Evolutionary conservation across 1,140 invertebrate species (phyloP), one percentile per base, ranked within the genome.

Genomic region (Drosophila kanapiae): DNA sequence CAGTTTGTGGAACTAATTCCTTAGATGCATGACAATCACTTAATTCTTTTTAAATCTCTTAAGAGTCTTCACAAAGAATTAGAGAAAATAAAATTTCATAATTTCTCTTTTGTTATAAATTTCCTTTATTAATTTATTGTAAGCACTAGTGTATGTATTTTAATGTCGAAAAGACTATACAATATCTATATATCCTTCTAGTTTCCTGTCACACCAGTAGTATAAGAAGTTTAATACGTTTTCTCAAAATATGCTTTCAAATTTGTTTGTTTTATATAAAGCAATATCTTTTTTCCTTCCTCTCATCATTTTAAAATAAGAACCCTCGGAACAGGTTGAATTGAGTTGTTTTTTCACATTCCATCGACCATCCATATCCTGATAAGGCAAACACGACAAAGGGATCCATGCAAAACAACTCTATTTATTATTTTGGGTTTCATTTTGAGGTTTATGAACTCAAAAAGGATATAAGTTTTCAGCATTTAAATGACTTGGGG

Each of bases 321-420:
- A 56, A 45, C 29, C 18, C n/a, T 8, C 0, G 1, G 23, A 72
- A 43, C 53, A 27, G 14, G 67, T 42, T 49, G 13, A 16, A 72
- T 72, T 72, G 53, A 72, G 56, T 38, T 62, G 57, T 61, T 56
- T 54, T 13, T 45, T 23, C n/a, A 40, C 53, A 69, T 69, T 49
- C 53, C 49, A 38, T 64, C 31, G 60, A 37, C 31, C 35, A 47
- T 56, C 43, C 29, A 63, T 71, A 45, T 54, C 43, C 59, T 53
- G 77, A 80, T 80, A 80, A 77, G 40, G 47, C 42, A 57, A 60
- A 60, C 71, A 77, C 49, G 61, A 74, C 60, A 45, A 61, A 67
- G 77, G 82, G 68, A 86, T 51, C 69, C 80, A 86, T 81, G 74
- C 82, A 86, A 84, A 72, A 85, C 82, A 85, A 85, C 82, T 85